Conservation (phyloP, 2,797 vertebrate genomes). For the Megalops cyprinoides region DNA sequence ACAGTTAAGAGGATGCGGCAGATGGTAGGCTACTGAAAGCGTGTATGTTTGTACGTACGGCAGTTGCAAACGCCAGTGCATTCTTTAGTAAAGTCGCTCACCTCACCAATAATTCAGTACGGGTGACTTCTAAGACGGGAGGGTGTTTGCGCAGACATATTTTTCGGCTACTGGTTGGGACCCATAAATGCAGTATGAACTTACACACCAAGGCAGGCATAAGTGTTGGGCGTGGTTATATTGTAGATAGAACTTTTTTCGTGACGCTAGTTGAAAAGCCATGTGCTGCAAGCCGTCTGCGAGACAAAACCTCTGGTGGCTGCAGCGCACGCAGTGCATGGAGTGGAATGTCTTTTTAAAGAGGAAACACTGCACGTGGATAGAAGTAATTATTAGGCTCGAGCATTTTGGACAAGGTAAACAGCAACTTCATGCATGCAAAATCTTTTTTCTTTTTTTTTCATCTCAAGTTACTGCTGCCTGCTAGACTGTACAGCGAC, state of each 20-base stretch:
- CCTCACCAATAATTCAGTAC: no score
- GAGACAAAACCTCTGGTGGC: conserved; percentile 17
- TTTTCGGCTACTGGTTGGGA: no score
- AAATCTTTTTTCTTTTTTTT: neutral
- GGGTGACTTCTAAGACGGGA: no score
- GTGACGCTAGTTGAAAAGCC: conserved; percentile 48
- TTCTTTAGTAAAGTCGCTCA: no score
- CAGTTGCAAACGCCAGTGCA: no score
- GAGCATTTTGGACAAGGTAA: neutral
- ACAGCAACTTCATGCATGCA: neutral
- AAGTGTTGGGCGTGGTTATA: conserved; percentile 62
- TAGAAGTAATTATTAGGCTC: neutral
- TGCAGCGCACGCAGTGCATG: no score
- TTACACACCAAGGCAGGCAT: neutral
- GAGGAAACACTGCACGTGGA: no score
- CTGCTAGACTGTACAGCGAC: neutral
- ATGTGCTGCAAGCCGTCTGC: conserved; percentile 40
- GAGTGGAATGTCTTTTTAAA: no score
- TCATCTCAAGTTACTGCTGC: neutral
- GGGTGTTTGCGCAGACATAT: no score
- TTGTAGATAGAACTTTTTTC: conserved; percentile 33
- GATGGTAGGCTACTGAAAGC: no score
- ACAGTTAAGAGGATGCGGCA: no score
- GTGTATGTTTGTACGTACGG: no score
- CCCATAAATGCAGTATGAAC: neutral